A percentile compares a stretch with the other conserved stretches of the same genome.
phyloP scores from a whole-genome alignment of 2,113 vertebrate species.

The Monarcha castaneiventris region DNA sequence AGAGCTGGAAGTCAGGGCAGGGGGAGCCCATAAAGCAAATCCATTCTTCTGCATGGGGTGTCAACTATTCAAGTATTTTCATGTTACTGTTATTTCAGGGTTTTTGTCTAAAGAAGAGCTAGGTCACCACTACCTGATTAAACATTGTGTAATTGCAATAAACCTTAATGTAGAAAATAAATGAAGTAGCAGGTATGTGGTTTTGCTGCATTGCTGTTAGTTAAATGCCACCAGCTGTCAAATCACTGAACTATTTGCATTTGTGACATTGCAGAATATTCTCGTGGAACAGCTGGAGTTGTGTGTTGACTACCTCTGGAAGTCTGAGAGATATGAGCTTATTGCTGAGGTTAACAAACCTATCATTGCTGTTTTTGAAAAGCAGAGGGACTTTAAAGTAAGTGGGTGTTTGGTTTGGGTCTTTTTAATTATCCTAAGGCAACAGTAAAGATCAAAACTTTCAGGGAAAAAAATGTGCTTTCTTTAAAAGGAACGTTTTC shows the following conservation, averaged over 20 bases:
- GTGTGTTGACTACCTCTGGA: slow-evolving; percentile 96
- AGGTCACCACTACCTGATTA: background rate
- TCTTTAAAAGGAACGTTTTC: background rate
- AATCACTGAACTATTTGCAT: background rate
- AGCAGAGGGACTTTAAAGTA: slow-evolving; percentile 96
- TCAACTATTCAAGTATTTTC: background rate
- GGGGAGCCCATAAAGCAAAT: background rate
- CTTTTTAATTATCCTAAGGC: background rate
- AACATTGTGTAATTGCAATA: background rate
- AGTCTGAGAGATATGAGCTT: slow-evolving; percentile 93
- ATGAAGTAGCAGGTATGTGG: background rate
- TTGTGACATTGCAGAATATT: slow-evolving; percentile 78
- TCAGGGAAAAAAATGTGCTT: background rate
- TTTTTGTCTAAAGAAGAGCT: background rate
- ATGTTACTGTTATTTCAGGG: background rate
- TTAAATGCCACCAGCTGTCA: background rate
- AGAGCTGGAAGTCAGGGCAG: background rate
- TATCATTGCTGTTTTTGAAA: slow-evolving; percentile 95
- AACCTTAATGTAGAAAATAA: background rate
- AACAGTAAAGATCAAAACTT: background rate
- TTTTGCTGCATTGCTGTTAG: background rate
- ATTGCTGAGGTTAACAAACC: slow-evolving; percentile 98
- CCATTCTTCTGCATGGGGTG: background rate
- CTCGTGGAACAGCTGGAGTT: slow-evolving; percentile 94
- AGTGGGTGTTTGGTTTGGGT: background rate